Conservation (phyloP, 2,113 vertebrate species). For the Osmerus eperlanus region DNA sequence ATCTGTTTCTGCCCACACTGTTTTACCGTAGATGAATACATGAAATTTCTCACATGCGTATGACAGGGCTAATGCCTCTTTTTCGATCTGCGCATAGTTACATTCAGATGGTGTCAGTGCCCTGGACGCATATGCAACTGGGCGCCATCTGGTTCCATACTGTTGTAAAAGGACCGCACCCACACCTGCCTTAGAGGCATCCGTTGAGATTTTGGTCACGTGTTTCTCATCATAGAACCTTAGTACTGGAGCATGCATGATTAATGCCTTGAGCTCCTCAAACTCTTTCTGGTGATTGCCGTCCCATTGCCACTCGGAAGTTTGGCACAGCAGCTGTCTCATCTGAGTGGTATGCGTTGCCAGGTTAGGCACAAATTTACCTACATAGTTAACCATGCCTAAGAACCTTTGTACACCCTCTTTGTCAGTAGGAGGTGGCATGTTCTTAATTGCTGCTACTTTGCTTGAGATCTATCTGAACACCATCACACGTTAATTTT, state of each 20-base stretch:
- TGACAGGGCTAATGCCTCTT: conserved; percentile 9
- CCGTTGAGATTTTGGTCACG: conserved; percentile 5
- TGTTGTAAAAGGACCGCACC: conserved; percentile 1
- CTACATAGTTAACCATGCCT: no score
- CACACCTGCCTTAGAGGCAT: conserved; percentile 12
- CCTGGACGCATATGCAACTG: conserved; percentile 10
- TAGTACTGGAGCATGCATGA: conserved; percentile 10
- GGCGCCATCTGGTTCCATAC: conserved; percentile 7
- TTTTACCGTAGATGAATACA: conserved; percentile 7
- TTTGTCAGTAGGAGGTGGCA: not conserved
- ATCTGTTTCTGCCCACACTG: not conserved
- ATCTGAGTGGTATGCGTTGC: not conserved
- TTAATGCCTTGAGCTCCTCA: not conserved
- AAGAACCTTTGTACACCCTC: not conserved
- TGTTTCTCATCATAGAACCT: conserved; percentile 1
- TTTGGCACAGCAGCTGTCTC: not conserved
- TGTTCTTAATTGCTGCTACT: not conserved
- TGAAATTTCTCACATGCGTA: conserved; percentile 14
- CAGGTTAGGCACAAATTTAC: no score
- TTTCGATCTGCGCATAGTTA: conserved; percentile 17
- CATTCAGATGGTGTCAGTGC: conserved; percentile 4
- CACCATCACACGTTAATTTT: not conserved
- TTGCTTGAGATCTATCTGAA: not conserved
- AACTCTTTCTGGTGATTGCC: conserved; percentile 13
- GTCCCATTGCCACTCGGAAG: not conserved